Evolutionary conservation across 2,113 vertebrate genomes (phyloP).

Genomic region (Girardinichthys multiradiatus): DNA sequence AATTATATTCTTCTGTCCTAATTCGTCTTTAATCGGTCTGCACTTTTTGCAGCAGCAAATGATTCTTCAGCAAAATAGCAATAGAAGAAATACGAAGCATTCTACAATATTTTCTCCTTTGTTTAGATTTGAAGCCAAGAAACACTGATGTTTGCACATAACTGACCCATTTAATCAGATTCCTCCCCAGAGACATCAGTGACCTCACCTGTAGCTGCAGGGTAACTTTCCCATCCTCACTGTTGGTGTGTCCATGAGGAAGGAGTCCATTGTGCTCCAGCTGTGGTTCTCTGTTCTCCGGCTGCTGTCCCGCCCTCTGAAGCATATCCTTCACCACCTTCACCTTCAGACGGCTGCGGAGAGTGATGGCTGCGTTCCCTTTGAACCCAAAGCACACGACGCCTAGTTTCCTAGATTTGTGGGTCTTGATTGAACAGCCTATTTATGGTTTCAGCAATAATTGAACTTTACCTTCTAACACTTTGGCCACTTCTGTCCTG

Average conservation of each 20-base stretch:
- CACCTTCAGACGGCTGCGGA: conserved; percentile 84
- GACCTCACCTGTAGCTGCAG: conserved; percentile 82
- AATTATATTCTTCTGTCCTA: no score
- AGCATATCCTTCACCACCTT: conserved; percentile 83
- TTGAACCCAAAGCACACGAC: not conserved
- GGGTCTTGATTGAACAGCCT: fast-evolving
- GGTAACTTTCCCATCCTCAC: conserved; percentile 77
- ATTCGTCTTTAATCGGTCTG: no score
- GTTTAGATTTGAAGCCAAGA: not conserved
- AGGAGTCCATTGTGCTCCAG: conserved; percentile 72
- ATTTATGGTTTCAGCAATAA: not conserved
- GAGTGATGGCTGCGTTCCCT: conserved; percentile 84
- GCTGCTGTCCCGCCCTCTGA: conserved; percentile 59
- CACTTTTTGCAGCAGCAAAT: no score
- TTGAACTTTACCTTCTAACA: conserved; percentile 80
- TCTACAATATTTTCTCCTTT: not conserved
- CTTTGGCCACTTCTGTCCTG: conserved; percentile 82
- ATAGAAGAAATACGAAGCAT: no score
- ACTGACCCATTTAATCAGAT: no score
- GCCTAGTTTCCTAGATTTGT: not conserved
- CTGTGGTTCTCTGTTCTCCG: conserved; percentile 30
- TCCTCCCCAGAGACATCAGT: not conserved
- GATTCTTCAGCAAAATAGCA: no score
- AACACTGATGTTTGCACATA: no score
- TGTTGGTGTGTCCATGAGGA: conserved; percentile 69